These are phyloP conservation scores for Trissoscelio sp. DNA, from an alignment of 2,888 invertebrate genomes.

Conservation along the genomic window DNA sequence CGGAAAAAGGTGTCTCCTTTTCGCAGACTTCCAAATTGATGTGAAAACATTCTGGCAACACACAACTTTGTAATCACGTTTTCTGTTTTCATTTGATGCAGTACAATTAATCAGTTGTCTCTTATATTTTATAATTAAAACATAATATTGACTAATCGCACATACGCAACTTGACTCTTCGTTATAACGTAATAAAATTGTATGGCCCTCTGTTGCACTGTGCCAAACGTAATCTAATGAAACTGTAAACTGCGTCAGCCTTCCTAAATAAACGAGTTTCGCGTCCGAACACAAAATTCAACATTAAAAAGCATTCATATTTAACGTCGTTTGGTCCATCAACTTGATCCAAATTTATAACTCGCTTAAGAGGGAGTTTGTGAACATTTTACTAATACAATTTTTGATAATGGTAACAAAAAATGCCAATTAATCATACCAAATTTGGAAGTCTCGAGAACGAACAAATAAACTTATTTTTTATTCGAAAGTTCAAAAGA, in stretches of 20 bases:
- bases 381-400: no score
- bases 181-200: constrained; percentile 21
- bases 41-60: not conserved
- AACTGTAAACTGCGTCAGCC: constrained; percentile 33
- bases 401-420: no score
- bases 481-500: no score
- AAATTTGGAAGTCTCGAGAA: constrained; percentile 36
- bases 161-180: not conserved
- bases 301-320: constrained; percentile 27
- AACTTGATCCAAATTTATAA: constrained; percentile 26
- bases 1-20: not conserved
- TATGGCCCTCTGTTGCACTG: not conserved
- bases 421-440: not conserved
- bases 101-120: no score
- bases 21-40: constrained; percentile 43
- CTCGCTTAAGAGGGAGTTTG: constrained; percentile 23
- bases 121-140: no score
- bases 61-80: no score
- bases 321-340: constrained; percentile 7
- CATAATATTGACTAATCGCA: no score
- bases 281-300: constrained; percentile 14
- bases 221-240: constrained; percentile 24
- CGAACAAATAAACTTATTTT: constrained; percentile 2
- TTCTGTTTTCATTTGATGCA: not conserved
- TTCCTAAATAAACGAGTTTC: constrained; percentile 40